Conservation (phyloP, 2,797 vertebrate genomes). For the Aeoliscus strigatus region DNA sequence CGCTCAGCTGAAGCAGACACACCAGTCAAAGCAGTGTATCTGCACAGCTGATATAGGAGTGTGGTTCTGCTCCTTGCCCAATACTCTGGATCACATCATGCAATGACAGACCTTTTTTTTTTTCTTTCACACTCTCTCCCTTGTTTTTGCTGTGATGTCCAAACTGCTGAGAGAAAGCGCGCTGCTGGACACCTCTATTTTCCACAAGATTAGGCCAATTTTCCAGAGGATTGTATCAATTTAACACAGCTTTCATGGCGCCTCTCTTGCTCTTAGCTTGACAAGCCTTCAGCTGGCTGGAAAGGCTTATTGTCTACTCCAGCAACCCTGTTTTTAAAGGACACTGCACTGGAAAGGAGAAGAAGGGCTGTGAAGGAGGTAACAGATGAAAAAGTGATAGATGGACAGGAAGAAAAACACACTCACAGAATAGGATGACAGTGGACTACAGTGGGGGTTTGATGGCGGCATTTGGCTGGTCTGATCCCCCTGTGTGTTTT, state of each 20-base stretch:
- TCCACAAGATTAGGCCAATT: conserved; percentile 38
- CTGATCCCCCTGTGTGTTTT: conserved; percentile 23
- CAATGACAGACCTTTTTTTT: conserved; percentile 3
- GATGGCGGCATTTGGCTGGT: conserved; percentile 49
- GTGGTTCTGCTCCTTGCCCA: not conserved
- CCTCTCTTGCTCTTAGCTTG: conserved; percentile 23
- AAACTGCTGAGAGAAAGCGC: conserved; percentile 1
- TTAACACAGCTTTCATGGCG: conserved; percentile 23
- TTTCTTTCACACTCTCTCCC: not conserved
- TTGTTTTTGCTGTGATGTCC: conserved; percentile 2
- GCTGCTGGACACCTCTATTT: conserved; percentile 26
- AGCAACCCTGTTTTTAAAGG: conserved; percentile 21
- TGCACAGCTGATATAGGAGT: conserved; percentile 3
- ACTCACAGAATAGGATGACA: conserved; percentile 42
- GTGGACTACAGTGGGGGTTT: conserved; percentile 48
- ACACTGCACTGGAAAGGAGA: conserved; percentile 16
- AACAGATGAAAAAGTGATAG: conserved; percentile 5
- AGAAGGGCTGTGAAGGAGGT: conserved; percentile 15
- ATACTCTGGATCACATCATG: conserved; percentile 4
- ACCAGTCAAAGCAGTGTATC: too few relatives aligned
- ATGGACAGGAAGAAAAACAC: conserved; percentile 15
- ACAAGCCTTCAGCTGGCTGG: conserved; percentile 22
- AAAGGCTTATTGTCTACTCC: conserved; percentile 30
- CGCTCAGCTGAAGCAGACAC: too few relatives aligned
- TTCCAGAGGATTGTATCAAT: conserved; percentile 37